A percentile compares a stretch with the other conserved stretches of the same genome.
Evolutionary conservation across 53 echinoderm and acorn worm genomes (phyloP).

Genomic region (Antedon mediterranea): DNA sequence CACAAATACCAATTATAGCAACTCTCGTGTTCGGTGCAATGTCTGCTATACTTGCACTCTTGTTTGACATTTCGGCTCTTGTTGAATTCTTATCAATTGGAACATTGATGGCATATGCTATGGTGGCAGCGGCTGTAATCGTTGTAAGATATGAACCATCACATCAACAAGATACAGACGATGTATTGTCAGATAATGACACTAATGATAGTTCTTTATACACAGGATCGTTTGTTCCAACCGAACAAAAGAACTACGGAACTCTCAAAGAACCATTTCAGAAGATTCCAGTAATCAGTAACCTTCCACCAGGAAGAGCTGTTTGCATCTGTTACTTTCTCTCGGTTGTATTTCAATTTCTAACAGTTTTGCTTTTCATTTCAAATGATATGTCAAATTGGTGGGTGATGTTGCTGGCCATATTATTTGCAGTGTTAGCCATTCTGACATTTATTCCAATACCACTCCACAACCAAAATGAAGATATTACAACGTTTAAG

Average conservation of each 20-base stretch:
- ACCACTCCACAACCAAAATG: slow-evolving; percentile 51
- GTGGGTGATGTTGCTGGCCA: slow-evolving; percentile 31
- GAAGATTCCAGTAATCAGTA: neutral
- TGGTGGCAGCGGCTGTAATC: slow-evolving; percentile 39
- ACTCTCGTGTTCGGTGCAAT: slow-evolving; percentile 37
- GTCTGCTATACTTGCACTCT: slow-evolving; percentile 22
- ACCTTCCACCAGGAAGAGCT: slow-evolving; percentile 28
- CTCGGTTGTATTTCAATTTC: slow-evolving; percentile 20
- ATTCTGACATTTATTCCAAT: slow-evolving; percentile 30
- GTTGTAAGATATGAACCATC: slow-evolving; percentile 38
- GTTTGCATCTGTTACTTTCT: slow-evolving; percentile 21
- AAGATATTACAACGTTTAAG: slow-evolving; percentile 25
- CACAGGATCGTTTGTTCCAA: too few species aligned
- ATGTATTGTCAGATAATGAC: too few species aligned
- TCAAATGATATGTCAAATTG: too few species aligned
- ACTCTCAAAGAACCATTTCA: slow-evolving; percentile 12
- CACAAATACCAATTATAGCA: slow-evolving; percentile 41
- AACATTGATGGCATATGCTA: slow-evolving; percentile 38
- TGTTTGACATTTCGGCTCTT: slow-evolving; percentile 42
- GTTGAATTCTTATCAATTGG: slow-evolving; percentile 60
- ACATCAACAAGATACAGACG: neutral
- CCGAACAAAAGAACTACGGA: neutral
- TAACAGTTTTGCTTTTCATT: neutral
- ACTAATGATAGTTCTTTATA: too few species aligned
- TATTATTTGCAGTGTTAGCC: slow-evolving; percentile 4